Conservation (phyloP, 1,140 invertebrate species). For the Drosophila obscura region DNA sequence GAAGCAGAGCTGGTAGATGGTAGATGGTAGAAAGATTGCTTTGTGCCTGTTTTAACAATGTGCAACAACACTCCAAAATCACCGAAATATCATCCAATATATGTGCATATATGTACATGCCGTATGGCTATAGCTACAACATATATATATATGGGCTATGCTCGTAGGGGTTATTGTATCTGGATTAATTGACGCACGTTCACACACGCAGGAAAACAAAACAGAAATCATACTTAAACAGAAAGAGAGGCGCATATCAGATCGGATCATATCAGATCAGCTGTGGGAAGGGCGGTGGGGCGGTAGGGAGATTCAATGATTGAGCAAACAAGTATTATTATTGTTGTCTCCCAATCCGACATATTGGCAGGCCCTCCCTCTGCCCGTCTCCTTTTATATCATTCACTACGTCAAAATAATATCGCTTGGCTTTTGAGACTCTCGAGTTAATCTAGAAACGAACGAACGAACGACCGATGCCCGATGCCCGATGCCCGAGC, state of each 20-base stretch:
- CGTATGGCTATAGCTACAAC: too few relatives aligned
- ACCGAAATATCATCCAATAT: slow-evolving; percentile 14
- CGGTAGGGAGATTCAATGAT: background rate
- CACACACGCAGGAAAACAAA: too few relatives aligned
- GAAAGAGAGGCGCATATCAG: too few relatives aligned
- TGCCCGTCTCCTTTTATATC: background rate
- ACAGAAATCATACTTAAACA: too few relatives aligned
- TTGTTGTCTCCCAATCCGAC: slow-evolving; percentile 34
- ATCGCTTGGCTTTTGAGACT: slow-evolving; percentile 48
- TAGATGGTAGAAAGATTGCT: background rate
- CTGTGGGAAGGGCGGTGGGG: too few relatives aligned
- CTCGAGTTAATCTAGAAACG: slow-evolving; percentile 25
- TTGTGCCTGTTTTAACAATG: slow-evolving; percentile 17
- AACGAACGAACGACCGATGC: slow-evolving; percentile 18
- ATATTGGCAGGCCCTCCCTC: background rate
- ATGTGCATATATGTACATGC: too few relatives aligned
- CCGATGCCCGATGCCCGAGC: too few relatives aligned
- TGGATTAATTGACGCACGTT: too few relatives aligned
- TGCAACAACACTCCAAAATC: slow-evolving; percentile 14
- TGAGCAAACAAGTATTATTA: slow-evolving; percentile 18
- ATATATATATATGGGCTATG: too few relatives aligned
- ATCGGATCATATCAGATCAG: slow-evolving; percentile 4
- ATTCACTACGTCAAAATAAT: slow-evolving; percentile 38
- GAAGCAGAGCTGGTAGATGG: background rate
- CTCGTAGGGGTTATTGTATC: too few relatives aligned